Percentiles rank a stretch among this genome's conserved stretches.
phyloP scores from a whole-genome alignment of 2,113 vertebrate species.

The Melanocharis versteri region DNA sequence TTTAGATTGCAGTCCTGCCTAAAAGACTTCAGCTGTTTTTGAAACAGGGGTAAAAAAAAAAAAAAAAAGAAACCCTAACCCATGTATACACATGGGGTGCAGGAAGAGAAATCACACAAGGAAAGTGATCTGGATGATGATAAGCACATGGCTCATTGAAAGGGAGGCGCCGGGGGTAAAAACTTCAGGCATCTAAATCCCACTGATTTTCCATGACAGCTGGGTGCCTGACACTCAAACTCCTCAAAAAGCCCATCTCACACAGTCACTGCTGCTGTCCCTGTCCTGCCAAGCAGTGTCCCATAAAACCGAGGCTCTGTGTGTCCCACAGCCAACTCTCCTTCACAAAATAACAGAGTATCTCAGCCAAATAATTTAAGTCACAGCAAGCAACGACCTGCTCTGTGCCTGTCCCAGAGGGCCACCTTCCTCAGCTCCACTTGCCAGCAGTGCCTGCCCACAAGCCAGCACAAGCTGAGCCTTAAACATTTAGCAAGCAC shows the following conservation, averaged over 20 bases:
- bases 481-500: background rate
- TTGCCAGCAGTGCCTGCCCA: background rate
- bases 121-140: constrained; percentile 52
- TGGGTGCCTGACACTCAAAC: background rate
- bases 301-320: background rate
- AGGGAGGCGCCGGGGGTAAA: background rate
- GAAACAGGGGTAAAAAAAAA: background rate
- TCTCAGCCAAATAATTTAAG: background rate
- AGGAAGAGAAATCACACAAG: constrained; percentile 35
- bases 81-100: background rate
- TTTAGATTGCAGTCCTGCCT: constrained; percentile 4
- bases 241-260: background rate
- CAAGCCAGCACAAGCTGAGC: background rate
- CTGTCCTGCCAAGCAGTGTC: background rate
- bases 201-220: constrained; percentile 18
- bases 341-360: background rate
- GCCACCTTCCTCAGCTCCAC: background rate
- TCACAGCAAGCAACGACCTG: background rate
- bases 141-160: constrained; percentile 43
- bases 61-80: background rate
- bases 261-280: background rate
- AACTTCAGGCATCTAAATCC: constrained; percentile 31
- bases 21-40: constrained; percentile 34
- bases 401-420: background rate
- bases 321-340: background rate